These are phyloP conservation scores for Parasteatoda tepidariorum DNA, from an alignment of 1,140 invertebrate species.

Conservation along the genomic window DNA sequence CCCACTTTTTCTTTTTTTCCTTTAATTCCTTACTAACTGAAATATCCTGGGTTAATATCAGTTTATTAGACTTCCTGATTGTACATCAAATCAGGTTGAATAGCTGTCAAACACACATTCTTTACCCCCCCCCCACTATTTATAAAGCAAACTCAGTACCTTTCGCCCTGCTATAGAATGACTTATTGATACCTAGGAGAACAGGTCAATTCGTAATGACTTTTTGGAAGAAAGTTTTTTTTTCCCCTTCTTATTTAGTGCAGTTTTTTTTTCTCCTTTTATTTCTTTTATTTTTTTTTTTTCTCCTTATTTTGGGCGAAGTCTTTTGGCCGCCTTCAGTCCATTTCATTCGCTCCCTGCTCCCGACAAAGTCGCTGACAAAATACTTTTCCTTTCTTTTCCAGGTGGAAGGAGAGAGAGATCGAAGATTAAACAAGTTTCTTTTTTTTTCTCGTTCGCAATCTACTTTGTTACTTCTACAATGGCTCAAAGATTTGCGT, in stretches of 20 bases:
- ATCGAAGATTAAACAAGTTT: constrained; percentile 45
- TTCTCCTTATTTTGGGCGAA: background rate
- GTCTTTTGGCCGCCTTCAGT: background rate
- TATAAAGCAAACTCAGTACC: constrained; percentile 26
- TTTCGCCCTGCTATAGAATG: constrained; percentile 1
- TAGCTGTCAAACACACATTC: constrained; percentile 35
- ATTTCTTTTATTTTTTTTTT: background rate
- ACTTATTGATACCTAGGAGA: constrained; percentile 23
- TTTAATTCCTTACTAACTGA: too few relatives aligned
- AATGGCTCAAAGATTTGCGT: too few relatives aligned
- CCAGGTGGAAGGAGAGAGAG: constrained; percentile 39
- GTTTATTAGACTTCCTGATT: background rate
- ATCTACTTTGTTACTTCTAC: background rate
- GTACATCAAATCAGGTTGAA: constrained; percentile 36
- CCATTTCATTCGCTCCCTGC: background rate
- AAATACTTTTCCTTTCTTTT: constrained; percentile 40
- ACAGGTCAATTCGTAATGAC: constrained; percentile 46
- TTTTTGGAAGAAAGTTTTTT: background rate
- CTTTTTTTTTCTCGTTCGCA: background rate
- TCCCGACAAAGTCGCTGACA: constrained; percentile 42
- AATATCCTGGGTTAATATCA: too few relatives aligned
- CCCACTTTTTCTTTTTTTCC: too few relatives aligned
- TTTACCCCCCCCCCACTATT: background rate
- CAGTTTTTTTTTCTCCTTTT: background rate
- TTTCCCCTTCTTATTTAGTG: background rate